Evolutionary conservation across 2,797 vertebrate species (phyloP), one percentile per base, ranked within the genome.

Genomic region (Loriculus beryllinus): DNA sequence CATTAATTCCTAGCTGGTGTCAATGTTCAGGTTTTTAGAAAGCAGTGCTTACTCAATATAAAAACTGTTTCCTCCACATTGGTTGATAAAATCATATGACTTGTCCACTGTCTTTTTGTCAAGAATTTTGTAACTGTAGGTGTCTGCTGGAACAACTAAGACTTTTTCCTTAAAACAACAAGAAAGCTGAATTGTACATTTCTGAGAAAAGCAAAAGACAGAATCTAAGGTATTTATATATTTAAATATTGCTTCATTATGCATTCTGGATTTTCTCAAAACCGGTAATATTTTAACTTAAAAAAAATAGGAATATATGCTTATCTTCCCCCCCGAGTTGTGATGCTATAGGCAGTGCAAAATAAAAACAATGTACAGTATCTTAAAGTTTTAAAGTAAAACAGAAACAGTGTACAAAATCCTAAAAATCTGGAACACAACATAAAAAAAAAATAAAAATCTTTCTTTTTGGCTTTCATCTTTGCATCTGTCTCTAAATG

Each of bases 51-150:
- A 99, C 99, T 99, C 97, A 78, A 98, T 98, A 94, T 98, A 96
- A 97, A 99, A 99, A 74, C 98, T 98, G 90, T 98, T 98, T 96
- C 98, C 97, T 97, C 99, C 98, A 95, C 99, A 99, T 5, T 96
- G 98, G 94, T 93, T 98, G 93, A 98, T 97, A 95, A 99, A 99
- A 97, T 98, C 98, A 40, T 95, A 90, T 83, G 99, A 98, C 94
- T 98, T 98, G 96, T 99, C 98, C 98, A 98, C 91, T 28, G 97
- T 97, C 49, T 98, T 98, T 93, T 97, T 98, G 94, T 97, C 98
- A 94, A 99, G 97, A 87, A 98, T 97, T 86, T 98, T 98, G 62
- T 98, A 98, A 60, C 93, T 97, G 81, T 99, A 99, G 95, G 78
- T 97, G 51, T 98, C 98, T 72, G 98, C 98, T 67, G 98, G 98